Conservation (phyloP, 1,140 invertebrate genomes). For the Luehdorfia chinensis region DNA sequence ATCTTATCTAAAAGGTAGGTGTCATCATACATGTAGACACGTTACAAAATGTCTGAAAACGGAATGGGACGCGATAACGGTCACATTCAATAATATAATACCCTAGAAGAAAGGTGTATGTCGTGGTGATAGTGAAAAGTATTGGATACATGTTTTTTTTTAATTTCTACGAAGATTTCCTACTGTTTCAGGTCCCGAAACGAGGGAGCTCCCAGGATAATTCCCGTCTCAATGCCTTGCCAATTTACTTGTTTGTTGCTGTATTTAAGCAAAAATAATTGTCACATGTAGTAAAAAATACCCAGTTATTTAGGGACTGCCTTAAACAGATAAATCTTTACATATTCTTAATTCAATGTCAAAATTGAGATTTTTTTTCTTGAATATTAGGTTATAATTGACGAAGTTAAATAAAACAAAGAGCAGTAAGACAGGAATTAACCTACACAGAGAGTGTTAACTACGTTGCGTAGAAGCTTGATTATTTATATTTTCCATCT, state of each 20-base stretch:
- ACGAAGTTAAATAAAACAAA: too few species aligned
- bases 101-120: conserved; percentile 33
- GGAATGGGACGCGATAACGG: conserved; percentile 43
- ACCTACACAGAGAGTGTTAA: too few species aligned
- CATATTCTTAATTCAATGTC: too few species aligned
- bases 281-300: too few species aligned
- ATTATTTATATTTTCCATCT: conserved; percentile 60
- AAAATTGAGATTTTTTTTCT: too few species aligned
- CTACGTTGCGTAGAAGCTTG: conserved; percentile 57
- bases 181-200: conserved; percentile 40
- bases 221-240: too few species aligned
- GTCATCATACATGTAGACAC: conserved; percentile 64
- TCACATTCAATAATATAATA: conserved; percentile 36
- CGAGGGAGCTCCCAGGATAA: conserved; percentile 3
- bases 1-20: conserved; percentile 74
- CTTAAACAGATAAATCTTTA: too few species aligned
- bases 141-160: conserved; percentile 50
- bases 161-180: conserved; percentile 56
- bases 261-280: too few species aligned
- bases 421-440: too few species aligned
- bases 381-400: too few species aligned
- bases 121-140: conserved; percentile 56
- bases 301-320: too few species aligned
- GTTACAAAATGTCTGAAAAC: conserved; percentile 56
- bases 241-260: too few species aligned